These are phyloP conservation scores for Fopius arisanus DNA, from an alignment of 1,140 invertebrate genomes.

Conservation along the genomic window DNA sequence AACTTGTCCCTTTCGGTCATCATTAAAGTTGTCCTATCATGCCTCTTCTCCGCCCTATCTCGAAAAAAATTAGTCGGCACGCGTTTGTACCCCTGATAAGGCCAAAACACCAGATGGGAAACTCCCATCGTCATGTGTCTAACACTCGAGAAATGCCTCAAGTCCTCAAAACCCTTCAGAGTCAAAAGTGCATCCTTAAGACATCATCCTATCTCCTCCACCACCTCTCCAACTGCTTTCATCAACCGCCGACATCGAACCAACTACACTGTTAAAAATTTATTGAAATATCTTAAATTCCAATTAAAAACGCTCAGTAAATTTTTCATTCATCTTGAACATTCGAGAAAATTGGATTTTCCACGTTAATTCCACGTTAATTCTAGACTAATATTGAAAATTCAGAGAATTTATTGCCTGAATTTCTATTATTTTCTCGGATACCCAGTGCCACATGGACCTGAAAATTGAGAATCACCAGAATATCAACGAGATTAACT, in stretches of 20 bases:
- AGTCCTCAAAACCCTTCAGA: neutral
- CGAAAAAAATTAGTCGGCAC: constrained; percentile 2
- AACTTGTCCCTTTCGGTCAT: neutral
- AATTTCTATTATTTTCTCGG: no score
- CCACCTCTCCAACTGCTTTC: neutral
- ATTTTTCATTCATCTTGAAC: no score
- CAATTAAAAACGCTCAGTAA: no score
- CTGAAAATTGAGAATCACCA: no score
- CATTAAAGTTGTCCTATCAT: neutral
- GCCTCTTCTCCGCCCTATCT: neutral
- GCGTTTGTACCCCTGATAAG: constrained; percentile 21
- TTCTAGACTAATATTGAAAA: no score
- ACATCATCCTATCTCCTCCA: neutral
- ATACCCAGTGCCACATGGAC: no score
- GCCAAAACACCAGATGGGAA: constrained; percentile 11
- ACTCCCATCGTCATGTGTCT: neutral
- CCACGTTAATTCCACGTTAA: no score
- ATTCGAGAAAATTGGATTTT: no score
- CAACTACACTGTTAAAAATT: no score
- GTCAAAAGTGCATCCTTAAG: neutral
- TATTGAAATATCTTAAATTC: no score
- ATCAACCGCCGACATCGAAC: neutral
- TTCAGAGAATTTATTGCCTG: no score
- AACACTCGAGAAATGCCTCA: neutral
- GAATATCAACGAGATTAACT: no score